Evolutionary conservation across 2,888 invertebrate genomes (phyloP), one percentile per base, ranked within the genome.

Genomic region (Platerodrilus igneus): DNA sequence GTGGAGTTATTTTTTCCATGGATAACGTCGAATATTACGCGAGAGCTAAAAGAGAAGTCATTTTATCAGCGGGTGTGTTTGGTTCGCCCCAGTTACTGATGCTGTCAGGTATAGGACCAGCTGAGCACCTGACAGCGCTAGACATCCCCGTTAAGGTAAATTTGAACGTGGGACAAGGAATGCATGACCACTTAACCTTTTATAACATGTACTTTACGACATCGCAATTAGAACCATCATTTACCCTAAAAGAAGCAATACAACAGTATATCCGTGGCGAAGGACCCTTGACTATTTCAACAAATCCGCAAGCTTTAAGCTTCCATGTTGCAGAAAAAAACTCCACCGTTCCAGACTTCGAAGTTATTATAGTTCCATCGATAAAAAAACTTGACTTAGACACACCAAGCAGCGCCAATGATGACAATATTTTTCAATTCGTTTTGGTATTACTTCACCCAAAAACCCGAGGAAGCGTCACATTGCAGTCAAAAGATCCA

Each of bases 41-140:
- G 0, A 58, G 57, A 40, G 82, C 81, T 1, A 68, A 73, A 27
- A 78, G 74, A 53, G 85, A 85, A 64, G 78, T 89, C 0, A 80
- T 90, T 37, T 48, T 88, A 3, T 78, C 83, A 6, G 86, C 81
- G 2, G 89, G 89, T 1, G 78, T 86, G 1, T 79, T 90, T 40
- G 86, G 84, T 52, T 41, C 56, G 7, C 56, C 60, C 0, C 57
- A 57, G 30, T 25, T 60, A 2, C 36, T 61, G 4, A 56, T 59
- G 57, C 30, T 59, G n/a, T 59, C 57, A 13, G 61, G 60, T 9
- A 45, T 62, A 3, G 61, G 61, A 4, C 60, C 59, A 3, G 32
- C 37, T 27, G 36, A 45, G 3, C 51, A 58, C 10, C 30, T 62
- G n/a, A 19, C 38, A 13, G 30, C 45, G 16, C 33, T 48, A 4